phyloP scores from a whole-genome alignment of 2,797 vertebrate genomes.

The Coreius guichenoti region DNA sequence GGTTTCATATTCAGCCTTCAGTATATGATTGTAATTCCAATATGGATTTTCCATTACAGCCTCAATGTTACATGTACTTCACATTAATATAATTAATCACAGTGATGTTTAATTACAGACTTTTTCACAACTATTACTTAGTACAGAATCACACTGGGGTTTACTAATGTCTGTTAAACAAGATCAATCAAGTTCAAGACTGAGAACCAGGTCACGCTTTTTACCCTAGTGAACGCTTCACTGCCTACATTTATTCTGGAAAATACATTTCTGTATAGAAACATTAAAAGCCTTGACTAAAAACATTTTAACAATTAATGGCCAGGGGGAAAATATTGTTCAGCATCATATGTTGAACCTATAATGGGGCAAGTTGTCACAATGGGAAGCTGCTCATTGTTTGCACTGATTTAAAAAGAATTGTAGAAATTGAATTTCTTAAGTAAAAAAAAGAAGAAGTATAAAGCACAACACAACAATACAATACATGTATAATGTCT shows the following conservation, averaged over 20 bases:
- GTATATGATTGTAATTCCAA: not conserved
- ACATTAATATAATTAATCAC: slow-evolving; percentile 18
- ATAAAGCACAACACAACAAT: not conserved
- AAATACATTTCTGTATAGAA: not conserved
- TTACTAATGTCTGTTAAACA: not conserved
- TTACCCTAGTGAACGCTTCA: not conserved
- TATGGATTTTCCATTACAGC: slow-evolving; percentile 25
- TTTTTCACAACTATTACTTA: not conserved
- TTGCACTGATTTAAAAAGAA: too few species aligned
- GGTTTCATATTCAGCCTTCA: not conserved
- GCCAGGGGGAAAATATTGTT: not conserved
- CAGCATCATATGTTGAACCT: not conserved
- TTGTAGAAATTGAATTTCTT: not conserved
- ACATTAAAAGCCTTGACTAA: not conserved
- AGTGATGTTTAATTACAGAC: not conserved
- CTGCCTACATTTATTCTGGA: not conserved
- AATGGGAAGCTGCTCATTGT: too few species aligned
- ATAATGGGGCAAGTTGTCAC: not conserved
- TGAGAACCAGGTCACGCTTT: not conserved
- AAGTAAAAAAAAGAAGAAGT: too few species aligned
- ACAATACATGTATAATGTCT: not conserved
- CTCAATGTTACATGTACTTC: not conserved
- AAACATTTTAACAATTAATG: not conserved
- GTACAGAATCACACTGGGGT: not conserved
- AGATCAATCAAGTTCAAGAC: not conserved